phyloP scores from a whole-genome alignment of 2,113 vertebrate species.

The Nipponia nippon region DNA sequence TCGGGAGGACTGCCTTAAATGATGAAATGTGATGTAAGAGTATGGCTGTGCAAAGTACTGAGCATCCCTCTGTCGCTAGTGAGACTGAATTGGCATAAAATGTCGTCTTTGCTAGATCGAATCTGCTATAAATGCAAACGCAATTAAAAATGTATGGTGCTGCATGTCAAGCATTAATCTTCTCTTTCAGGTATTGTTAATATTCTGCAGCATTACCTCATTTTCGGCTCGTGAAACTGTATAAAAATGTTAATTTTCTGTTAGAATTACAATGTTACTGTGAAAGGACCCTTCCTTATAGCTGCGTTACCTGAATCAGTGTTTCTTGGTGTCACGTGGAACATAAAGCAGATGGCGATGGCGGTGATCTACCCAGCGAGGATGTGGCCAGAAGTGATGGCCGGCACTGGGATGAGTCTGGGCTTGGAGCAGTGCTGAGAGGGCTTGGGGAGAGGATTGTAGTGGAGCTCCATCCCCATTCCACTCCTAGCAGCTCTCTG shows the following conservation, averaged over 20 bases:
- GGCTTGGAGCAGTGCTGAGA: slow-evolving; percentile 71
- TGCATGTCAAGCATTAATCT: neutral
- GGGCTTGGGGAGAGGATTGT: slow-evolving; percentile 71
- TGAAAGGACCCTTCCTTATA: neutral
- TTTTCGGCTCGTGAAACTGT: neutral
- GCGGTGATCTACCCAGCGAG: slow-evolving; percentile 13
- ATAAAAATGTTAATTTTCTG: neutral
- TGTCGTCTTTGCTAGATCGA: neutral
- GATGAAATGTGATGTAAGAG: slow-evolving; percentile 49
- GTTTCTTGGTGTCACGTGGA: neutral
- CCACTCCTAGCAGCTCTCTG: slow-evolving; percentile 71
- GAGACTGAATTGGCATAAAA: slow-evolving; percentile 36
- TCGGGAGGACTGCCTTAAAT: neutral
- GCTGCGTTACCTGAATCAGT: neutral
- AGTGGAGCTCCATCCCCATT: slow-evolving; percentile 71
- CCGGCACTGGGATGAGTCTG: slow-evolving; percentile 44
- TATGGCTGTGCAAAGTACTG: neutral
- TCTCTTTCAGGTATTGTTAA: neutral
- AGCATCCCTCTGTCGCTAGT: neutral
- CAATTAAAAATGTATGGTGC: slow-evolving; percentile 3
- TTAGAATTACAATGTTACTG: neutral
- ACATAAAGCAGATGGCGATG: slow-evolving; percentile 6
- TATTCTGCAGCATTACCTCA: neutral
- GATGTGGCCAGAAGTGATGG: neutral
- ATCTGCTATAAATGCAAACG: neutral